Percentiles rank a stretch among this genome's conserved stretches.
phyloP scores from a whole-genome alignment of 2,113 vertebrate genomes.

The human (Homo sapiens) region DNA sequence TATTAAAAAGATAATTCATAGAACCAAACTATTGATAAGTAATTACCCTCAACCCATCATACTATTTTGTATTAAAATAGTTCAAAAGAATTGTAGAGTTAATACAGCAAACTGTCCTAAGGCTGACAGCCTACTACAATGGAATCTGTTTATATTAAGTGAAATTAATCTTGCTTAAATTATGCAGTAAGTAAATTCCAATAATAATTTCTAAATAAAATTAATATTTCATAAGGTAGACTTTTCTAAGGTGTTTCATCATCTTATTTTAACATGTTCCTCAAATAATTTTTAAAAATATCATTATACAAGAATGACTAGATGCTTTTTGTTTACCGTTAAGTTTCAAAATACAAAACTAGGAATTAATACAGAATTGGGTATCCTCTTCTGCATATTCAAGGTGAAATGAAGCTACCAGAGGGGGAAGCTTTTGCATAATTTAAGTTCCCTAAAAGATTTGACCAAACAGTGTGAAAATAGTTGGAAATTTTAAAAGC shows the following conservation, averaged over 20 bases:
- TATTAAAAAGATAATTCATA: background rate
- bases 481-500: background rate
- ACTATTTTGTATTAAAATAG: background rate
- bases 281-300: background rate
- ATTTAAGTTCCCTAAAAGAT: slow-evolving; percentile 28
- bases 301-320: background rate
- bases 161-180: background rate
- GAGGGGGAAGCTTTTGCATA: background rate
- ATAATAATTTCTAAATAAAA: background rate
- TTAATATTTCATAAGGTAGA: background rate
- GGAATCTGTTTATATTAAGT: background rate
- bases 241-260: background rate
- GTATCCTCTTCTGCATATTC: background rate
- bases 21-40: background rate
- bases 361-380: background rate
- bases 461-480: background rate
- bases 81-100: background rate
- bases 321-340: background rate
- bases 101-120: background rate
- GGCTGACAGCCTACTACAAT: background rate
- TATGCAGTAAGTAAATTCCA: background rate
- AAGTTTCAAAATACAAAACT: slow-evolving; percentile 14
- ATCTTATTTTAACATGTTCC: background rate
- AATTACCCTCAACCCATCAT: background rate
- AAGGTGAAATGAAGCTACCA: background rate